Evolutionary conservation across 2,113 vertebrate genomes (phyloP), one percentile per base, ranked within the genome.

Genomic region (Datnioides undecimradiatus): DNA sequence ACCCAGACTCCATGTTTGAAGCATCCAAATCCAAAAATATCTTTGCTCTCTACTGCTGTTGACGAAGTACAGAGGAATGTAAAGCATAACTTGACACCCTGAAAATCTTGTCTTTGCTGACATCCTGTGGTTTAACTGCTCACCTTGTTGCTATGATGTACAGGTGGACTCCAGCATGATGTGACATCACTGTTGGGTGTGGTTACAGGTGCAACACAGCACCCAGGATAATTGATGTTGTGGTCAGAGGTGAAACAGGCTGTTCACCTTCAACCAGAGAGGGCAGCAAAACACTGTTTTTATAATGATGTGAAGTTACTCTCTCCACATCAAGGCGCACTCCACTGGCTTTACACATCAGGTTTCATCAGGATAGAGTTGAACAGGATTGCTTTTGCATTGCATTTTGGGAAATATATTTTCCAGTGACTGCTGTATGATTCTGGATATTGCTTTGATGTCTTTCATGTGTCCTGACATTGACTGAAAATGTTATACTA

Each of bases 131-230:
- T 13, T 58, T 36, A 58, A 36, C 29, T 36, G 3, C 2, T 58
- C 11, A 14, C 57, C 57, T 25, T 14, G 57, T 21, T 25, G 12
- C 11, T 8, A 21, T 59, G 57, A 59, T 13, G 55, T n/a, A 7
- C 10, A 36, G 33, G 55, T 59, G 21, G 5, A 38, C 21, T n/a
- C 2, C 11, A 23, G 33, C 13, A 31, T 27, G 0, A 3, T 2
- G 19, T 58, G 55, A 34, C 55, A n/a, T 58, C 55, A 33, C 52
- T 55, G 52, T 9, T 21, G 54, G 31, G 54, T 57, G 54, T 57
- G 54, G 17, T 27, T 21, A 33, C 29, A 57, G 29, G 54, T 57
- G 29, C 54, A 55, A 17, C 7, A 6, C 5, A 25, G 11, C 49
- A 33, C 3, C 8, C 7, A 16, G n/a, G n/a, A n/a, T 29, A 13